Evolutionary conservation across 2,797 vertebrate species (phyloP), one percentile per base, ranked within the genome.

Genomic region (Tragelaphus eurycerus): DNA sequence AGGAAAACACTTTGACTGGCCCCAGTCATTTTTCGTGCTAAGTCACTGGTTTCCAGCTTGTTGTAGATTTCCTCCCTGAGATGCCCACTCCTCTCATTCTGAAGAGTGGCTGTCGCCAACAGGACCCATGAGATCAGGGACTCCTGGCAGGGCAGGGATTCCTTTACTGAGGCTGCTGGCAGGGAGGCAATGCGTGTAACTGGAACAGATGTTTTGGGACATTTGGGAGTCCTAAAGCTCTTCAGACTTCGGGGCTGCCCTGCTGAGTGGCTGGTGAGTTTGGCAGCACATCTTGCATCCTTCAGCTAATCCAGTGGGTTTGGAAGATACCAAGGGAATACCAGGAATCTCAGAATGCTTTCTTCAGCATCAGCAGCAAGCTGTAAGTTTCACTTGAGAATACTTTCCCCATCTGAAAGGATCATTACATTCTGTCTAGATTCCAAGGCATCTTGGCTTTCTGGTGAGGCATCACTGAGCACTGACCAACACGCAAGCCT

Each of bases 231-330:
- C 96, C 60, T 71, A 79, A 76, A 94, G 59, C 76, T 92, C 84
- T 60, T 94, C 74, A 52, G 93, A 55, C 43, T 55, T 46, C 7
- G 1, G 81, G 52, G 94, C 94, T 76, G 74, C 74, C 94, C 94
- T 62, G 93, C 94, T 82, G 95, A 79, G 97, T 76, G 88, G 78
- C 59, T 34, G 79, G 88, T 90, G 93, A 84, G 74, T 38, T 87
- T 95, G 94, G 93, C 96, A 62, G 89, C 48, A 93, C 74, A 34
- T 96, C 97, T 71, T 82, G 87, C 90, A 94, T 94, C 93, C 85
- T 88, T 89, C 60, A 95, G 92, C 90, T 89, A 92, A 90, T 64
- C 92, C 54, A 27, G 29, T 52, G 78, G 54, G 86, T 93, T 83
- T 88, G 88, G 78, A 74, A 95, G 93, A 52, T 25, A 15, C 55